Percentiles rank a stretch among this genome's conserved stretches.
phyloP scores from a whole-genome alignment of 64 coral and sea anemone genomes.

The Stichodactyla mertensii region DNA sequence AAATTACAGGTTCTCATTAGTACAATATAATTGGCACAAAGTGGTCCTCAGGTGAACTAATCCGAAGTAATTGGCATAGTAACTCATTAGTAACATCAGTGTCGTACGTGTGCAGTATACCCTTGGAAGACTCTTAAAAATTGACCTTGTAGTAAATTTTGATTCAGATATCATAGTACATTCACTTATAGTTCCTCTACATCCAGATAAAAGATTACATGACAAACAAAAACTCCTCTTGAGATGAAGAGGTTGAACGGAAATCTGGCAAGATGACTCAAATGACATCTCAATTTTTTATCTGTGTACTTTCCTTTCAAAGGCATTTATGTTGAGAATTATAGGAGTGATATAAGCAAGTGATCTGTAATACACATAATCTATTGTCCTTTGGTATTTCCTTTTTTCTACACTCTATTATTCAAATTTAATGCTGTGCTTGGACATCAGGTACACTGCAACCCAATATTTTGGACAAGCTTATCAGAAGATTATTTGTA shows the following conservation, averaged over 20 bases:
- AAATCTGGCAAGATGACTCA: background rate
- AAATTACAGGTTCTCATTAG: background rate
- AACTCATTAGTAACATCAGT: background rate
- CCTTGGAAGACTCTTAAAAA: background rate
- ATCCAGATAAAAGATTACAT: background rate
- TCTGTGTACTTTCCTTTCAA: too few species aligned
- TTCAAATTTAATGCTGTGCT: too few species aligned
- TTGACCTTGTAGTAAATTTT: background rate
- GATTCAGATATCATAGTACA: background rate
- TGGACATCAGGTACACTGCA: background rate
- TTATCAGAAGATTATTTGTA: background rate
- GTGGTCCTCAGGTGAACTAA: background rate
- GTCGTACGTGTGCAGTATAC: background rate
- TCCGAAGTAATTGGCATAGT: background rate
- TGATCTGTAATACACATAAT: too few species aligned
- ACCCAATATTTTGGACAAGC: background rate
- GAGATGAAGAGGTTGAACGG: background rate
- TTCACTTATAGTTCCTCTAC: background rate
- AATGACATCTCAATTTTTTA: background rate
- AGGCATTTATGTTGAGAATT: too few species aligned
- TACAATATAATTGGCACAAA: background rate
- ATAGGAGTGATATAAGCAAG: too few species aligned
- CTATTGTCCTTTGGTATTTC: too few species aligned
- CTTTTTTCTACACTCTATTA: too few species aligned
- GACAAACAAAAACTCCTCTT: background rate